A percentile compares a stretch with the other conserved stretches of the same genome.
phyloP scores from a whole-genome alignment of 2,113 vertebrate species.

The Tauraco erythrolophus region DNA sequence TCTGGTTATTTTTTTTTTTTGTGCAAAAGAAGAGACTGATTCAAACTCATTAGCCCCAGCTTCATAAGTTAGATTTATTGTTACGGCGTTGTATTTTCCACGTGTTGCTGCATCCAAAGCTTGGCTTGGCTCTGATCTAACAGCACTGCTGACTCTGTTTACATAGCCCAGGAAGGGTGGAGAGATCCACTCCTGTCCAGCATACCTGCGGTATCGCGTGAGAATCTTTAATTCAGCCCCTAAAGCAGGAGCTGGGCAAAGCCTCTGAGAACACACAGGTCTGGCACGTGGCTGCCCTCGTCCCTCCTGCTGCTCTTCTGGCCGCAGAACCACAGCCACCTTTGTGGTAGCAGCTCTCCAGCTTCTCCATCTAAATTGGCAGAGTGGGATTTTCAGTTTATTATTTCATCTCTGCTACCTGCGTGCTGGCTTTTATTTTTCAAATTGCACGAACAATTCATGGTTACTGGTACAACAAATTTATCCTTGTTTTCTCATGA shows the following conservation, averaged over 20 bases:
- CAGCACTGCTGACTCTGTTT: background rate
- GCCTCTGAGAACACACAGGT: accelerated
- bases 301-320: background rate
- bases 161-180: accelerated
- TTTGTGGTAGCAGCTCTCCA: background rate
- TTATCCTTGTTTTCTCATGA: background rate
- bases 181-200: background rate
- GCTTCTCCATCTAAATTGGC: background rate
- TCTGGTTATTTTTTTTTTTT: background rate
- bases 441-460: background rate
- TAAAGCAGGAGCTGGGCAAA: background rate
- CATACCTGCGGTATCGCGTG: accelerated
- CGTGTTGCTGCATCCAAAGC: background rate
- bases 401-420: background rate
- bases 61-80: background rate
- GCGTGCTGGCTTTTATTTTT: background rate
- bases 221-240: accelerated
- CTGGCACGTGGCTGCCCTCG: background rate
- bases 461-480: background rate
- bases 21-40: background rate
- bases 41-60: background rate
- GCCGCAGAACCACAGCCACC: background rate
- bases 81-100: background rate
- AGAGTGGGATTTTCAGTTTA: background rate
- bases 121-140: background rate